Base-by-base conservation (phyloP, 2,113 vertebrate genomes). In the Setophaga petechia region DNA sequence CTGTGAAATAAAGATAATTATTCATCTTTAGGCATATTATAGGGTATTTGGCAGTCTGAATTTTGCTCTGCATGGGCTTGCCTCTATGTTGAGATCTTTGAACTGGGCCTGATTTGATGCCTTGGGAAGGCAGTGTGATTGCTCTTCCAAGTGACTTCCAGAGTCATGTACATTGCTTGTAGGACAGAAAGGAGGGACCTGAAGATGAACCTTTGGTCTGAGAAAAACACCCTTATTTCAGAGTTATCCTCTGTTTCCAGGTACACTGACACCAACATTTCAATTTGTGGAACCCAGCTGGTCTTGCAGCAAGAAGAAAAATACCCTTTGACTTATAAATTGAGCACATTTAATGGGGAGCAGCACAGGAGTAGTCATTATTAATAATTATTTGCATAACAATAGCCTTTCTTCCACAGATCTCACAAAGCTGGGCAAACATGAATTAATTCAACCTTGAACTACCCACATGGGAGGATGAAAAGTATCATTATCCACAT, bases 381-480 rank as follows among this genome's bases (percentile, higher is more conserved):
- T 95, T 97, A 97, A 95, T 93, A 91, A 97, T 94, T 96, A 96
- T 95, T 95, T 96, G 95, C 87, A 77, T 90, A 95, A 96, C 73
- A 95, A 93, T 84, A 72, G 44, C 41, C 52, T 84, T 92, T 85
- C 78, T 92, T 90, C 86, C 84, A 91, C 67, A 87, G 63, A 94
- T 90, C 89, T 97, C 1, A 0, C 86, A 90, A 92, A 94, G 80
- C 84, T 97, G 89, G 93, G 89, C 94, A 97, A 96, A 95, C 94
- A 94, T 41, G 88, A 96, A 96, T 97, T 96, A 96, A 96, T 96
- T 97, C 95, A 95, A 89, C 84, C 68, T 95, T 95, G 92, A 94
- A 92, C 58, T 95, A 87, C 89, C 87, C 93, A 89, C 96, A 88
- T 72, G 95, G 94, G 95, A 95, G 74, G 84, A 93, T 8, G 54